These are phyloP conservation scores for Serripes groenlandicus DNA, from an alignment of 2,888 invertebrate species.

Conservation along the genomic window DNA sequence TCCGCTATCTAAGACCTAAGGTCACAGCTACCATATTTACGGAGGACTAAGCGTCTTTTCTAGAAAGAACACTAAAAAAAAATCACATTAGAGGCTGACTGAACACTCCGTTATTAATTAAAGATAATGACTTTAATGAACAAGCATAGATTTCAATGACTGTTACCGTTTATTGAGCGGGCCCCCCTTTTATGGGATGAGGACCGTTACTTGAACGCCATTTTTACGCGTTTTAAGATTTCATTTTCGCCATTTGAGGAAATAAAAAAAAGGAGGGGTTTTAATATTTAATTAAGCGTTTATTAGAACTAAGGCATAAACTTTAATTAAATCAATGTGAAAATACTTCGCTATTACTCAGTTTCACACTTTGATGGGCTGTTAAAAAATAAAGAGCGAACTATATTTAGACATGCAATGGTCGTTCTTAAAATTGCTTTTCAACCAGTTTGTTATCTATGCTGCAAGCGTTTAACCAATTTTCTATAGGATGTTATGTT, in stretches of 20 bases:
- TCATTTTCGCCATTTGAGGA: constrained; percentile 14
- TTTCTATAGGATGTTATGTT: too few relatives aligned
- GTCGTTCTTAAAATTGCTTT: too few relatives aligned
- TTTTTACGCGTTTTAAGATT: constrained; percentile 19
- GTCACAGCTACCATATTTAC: too few relatives aligned
- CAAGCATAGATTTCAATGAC: neutral
- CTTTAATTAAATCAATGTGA: constrained; percentile 16
- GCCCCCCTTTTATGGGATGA: neutral
- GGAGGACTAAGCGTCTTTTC: too few relatives aligned
- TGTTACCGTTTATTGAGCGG: neutral
- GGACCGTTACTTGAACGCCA: neutral
- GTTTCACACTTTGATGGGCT: constrained; percentile 6
- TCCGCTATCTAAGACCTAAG: too few relatives aligned
- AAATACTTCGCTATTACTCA: constrained; percentile 9
- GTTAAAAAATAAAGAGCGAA: neutral
- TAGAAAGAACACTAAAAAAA: too few relatives aligned
- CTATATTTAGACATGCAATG: neutral
- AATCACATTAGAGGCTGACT: too few relatives aligned
- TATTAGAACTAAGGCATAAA: constrained; percentile 26
- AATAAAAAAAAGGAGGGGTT: neutral
- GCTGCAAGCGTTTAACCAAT: too few relatives aligned
- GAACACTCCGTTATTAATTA: neutral
- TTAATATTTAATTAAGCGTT: constrained; percentile 29
- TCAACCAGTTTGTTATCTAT: too few relatives aligned
- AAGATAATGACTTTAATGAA: neutral